Base-by-base conservation (phyloP, 2,888 invertebrate species). In the Anodontia alba region DNA sequence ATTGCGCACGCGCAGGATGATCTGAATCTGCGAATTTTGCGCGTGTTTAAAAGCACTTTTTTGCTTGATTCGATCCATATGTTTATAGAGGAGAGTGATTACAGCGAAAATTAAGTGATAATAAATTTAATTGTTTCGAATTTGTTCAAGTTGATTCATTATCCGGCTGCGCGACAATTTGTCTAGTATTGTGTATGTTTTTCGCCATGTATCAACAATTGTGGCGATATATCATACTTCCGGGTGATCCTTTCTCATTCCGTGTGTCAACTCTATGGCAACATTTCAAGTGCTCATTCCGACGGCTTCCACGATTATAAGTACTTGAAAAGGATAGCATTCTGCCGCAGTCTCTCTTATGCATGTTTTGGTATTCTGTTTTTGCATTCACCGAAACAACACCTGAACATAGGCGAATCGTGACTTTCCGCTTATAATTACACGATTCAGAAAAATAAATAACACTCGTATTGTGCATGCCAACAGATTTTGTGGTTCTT, bases 51-150 rank as follows among this genome's bases (percentile, higher is more conserved):
- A n/a, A n/a, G n/a, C n/a, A n/a, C n/a, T n/a, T n/a, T n/a, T n/a
- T n/a, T n/a, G n/a, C n/a, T n/a, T n/a, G n/a, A n/a, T n/a, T n/a
- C n/a, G n/a, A n/a, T n/a, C n/a, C n/a, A n/a, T n/a, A n/a, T 43
- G n/a, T 51, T 70, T 33, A 67, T 51, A 49, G 51, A 54, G 75
- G 42, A 57, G 62, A 70, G 75, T 51, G 67, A 81, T 78, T 78
- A 71, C 77, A 66, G 26, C 26, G 49, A 71, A 81, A 81, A 81
- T 81, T 81, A 81, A 70, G 70, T 66, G 67, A 67, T 71, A 77
- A 81, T 77, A 77, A 81, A 81, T 54, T 74, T 74, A 81, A 81
- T 81, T 78, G 81, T 81, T 81, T 81, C 73, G 67, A 74, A 81
- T 77, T 67, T 74, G 57, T 33, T 67, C 54, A 26, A 54, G n/a